Evolutionary conservation across 2,113 vertebrate species (phyloP).

Genomic region (Phalacrocorax carbo): DNA sequence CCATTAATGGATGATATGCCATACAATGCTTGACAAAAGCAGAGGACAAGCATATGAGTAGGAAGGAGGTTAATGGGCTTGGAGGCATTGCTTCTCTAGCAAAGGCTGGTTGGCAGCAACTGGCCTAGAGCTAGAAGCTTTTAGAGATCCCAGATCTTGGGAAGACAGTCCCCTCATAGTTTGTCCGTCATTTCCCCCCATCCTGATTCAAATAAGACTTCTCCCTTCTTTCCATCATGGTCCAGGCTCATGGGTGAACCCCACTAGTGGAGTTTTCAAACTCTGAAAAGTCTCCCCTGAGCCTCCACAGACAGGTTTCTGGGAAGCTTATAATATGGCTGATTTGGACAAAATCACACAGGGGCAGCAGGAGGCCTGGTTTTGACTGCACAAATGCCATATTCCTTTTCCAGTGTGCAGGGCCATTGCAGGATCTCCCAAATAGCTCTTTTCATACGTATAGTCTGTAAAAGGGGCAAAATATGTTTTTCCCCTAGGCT

Average conservation of each 20-base stretch:
- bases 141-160: not conserved
- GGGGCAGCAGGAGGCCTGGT: not conserved
- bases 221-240: not conserved
- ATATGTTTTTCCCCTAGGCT: not conserved
- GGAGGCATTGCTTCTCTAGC: not conserved
- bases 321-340: not conserved
- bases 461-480: not conserved
- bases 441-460: not conserved
- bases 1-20: not conserved
- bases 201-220: not conserved
- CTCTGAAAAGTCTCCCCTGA: not conserved
- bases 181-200: accelerated
- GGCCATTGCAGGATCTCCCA: not conserved
- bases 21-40: not conserved
- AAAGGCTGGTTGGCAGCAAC: not conserved
- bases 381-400: not conserved
- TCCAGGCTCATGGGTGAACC: not conserved
- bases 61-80: not conserved
- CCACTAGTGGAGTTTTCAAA: not conserved
- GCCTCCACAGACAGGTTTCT: not conserved
- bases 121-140: not conserved
- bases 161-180: not conserved
- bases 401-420: not conserved
- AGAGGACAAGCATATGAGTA: not conserved
- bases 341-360: not conserved